A percentile compares a stretch with the other conserved stretches of the same genome.
phyloP scores from a whole-genome alignment of 2,797 vertebrate species.

The Enteromius afrohamiltoni region DNA sequence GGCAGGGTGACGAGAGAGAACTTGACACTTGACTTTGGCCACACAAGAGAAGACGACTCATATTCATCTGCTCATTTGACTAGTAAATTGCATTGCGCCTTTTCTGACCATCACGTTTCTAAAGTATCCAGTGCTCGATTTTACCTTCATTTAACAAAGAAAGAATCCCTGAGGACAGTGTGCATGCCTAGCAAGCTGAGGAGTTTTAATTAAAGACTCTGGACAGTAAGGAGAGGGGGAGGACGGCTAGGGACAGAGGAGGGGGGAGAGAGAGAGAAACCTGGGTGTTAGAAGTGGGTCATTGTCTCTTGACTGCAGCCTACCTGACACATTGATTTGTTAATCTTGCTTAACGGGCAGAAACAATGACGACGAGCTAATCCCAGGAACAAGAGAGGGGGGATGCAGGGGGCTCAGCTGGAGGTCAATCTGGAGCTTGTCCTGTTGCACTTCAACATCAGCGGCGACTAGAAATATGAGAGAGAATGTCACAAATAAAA shows the following conservation, averaged over 20 bases:
- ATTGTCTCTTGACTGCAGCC: constrained; percentile 82
- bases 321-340: constrained; percentile 86
- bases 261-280: constrained; percentile 1
- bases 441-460: constrained; percentile 64
- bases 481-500: constrained; percentile 54
- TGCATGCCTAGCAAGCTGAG: constrained; percentile 77
- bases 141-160: constrained; percentile 34
- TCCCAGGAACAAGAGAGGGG: constrained; percentile 66
- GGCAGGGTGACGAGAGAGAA: background rate
- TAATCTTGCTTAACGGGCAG: constrained; percentile 85
- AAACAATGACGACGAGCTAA: constrained; percentile 82
- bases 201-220: constrained; percentile 83
- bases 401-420: constrained; percentile 24
- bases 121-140: constrained; percentile 68
- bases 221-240: constrained; percentile 57
- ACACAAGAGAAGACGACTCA: background rate
- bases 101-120: constrained; percentile 38
- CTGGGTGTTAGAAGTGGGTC: constrained; percentile 81
- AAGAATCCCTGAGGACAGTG: constrained; percentile 64
- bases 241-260: constrained; percentile 22
- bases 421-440: constrained; percentile 74
- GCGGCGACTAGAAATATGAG: constrained; percentile 55
- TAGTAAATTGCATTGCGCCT: constrained; percentile 58
- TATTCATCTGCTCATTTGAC: constrained; percentile 52
- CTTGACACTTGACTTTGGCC: background rate